Base-by-base conservation (phyloP, 2,888 invertebrate genomes). In the Chrysolina oricalcia region DNA sequence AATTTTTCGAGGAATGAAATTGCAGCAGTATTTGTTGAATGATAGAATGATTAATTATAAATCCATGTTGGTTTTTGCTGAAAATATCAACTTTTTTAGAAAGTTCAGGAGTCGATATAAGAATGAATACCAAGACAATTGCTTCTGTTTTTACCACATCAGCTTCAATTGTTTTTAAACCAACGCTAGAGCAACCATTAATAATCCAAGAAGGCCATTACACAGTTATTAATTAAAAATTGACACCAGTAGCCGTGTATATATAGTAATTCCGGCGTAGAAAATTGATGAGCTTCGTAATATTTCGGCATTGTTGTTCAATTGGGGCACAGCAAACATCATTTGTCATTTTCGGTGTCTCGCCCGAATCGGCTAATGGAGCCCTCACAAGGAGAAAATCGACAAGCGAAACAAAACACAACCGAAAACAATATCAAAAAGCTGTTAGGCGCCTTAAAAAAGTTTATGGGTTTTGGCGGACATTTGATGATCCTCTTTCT, bases 221-320 rank as follows among this genome's bases (percentile, higher is more conserved):
- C 70, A 66, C 66, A 70, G 68, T 63, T 72, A 78, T 78, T 76
- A 78, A 78, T 78, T 78, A 78, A 76, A 76, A 73, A 78, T 78
- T 78, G 75, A 78, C 78, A 78, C 74, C 65, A 74, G 74, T 70
- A 76, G 75, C 56, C 67, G 50, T 62, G 11, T 70, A n/a, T 62
- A 19, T 70, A 19, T 71, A 66, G 67, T 56, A 65, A 41, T 72
- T 63, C 43, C 27, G 46, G 59, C 69, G 75, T 76, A 65, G 76
- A 73, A 78, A 78, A 77, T 78, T 78, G 70, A 78, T 77, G 76
- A 74, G 71, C 35, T 69, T 64, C 35, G 76, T 78, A 78, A 73
- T 78, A 72, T 78, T 78, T 78, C 70, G 76, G 76, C 71, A 78
- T 78, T 75, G 73, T 73, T 50, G 76, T 74, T 67, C 75, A 72